Evolutionary conservation across 2,888 invertebrate genomes (phyloP).

Genomic region (Heliconius hortense): DNA sequence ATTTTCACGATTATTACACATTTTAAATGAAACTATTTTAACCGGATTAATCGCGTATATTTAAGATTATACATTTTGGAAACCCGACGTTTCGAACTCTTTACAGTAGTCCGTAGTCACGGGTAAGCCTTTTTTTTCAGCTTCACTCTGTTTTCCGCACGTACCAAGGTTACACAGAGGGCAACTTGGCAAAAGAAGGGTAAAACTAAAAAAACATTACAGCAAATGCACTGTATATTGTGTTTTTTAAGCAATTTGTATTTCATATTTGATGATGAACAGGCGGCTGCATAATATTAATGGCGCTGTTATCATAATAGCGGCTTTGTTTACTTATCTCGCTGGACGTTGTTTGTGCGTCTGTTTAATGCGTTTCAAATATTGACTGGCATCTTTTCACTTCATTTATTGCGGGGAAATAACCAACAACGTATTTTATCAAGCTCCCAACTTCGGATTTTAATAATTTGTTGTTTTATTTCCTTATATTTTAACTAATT

Average conservation of each 20-base stretch:
- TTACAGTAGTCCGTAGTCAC: too few relatives aligned
- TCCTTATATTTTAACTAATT: background rate
- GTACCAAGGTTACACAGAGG: background rate
- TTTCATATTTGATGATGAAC: slow-evolving; percentile 19
- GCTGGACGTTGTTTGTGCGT: slow-evolving; percentile 27
- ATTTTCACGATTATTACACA: too few relatives aligned
- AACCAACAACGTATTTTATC: background rate
- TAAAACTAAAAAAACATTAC: background rate
- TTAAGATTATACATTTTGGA: too few relatives aligned
- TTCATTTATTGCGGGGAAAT: slow-evolving; percentile 1
- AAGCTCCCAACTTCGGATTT: background rate
- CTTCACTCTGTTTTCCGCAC: too few relatives aligned
- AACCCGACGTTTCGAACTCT: too few relatives aligned
- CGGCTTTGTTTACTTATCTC: slow-evolving; percentile 41
- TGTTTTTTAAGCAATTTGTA: slow-evolving; percentile 3
- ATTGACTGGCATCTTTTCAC: slow-evolving; percentile 24
- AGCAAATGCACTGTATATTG: background rate
- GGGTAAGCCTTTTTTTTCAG: too few relatives aligned
- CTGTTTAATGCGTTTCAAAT: slow-evolving; percentile 27
- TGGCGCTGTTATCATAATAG: slow-evolving; percentile 33
- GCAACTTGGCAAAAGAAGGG: background rate
- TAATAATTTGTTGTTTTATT: background rate
- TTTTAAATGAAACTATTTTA: too few relatives aligned
- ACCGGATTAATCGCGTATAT: too few relatives aligned
- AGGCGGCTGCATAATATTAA: slow-evolving; percentile 29